Conservation (phyloP, 2,888 invertebrate genomes). For the Drosophila nigricruria region DNA sequence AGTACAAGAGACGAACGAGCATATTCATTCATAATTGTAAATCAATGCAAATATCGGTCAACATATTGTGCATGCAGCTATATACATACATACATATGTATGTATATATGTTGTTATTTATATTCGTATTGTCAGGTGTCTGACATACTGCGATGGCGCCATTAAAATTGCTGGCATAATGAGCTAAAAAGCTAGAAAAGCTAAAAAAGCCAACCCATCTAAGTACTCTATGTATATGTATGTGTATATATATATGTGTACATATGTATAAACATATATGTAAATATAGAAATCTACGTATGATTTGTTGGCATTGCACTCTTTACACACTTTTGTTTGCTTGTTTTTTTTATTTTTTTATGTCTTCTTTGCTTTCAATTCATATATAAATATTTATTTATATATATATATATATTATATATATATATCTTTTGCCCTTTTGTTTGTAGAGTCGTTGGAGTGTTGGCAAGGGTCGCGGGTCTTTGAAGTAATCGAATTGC, state of each 20-base stretch:
- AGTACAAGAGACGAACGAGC: neutral
- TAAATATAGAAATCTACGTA: constrained; percentile 11
- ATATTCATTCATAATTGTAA: constrained; percentile 40
- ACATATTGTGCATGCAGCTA: constrained; percentile 11
- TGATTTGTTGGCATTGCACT: constrained; percentile 36
- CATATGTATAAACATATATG: neutral
- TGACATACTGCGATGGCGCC: constrained; percentile 38
- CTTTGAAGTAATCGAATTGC: constrained; percentile 12
- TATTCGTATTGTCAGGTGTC: constrained; percentile 36
- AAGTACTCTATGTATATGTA: constrained; percentile 7
- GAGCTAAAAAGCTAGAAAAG: constrained; percentile 45
- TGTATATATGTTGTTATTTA: neutral
- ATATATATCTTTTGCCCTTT: neutral
- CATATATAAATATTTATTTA: neutral
- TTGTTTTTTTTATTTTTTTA: neutral
- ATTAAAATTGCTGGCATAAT: constrained; percentile 53
- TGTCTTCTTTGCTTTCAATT: constrained; percentile 8
- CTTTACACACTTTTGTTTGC: constrained; percentile 29
- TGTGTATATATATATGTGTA: neutral
- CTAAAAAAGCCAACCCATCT: constrained; percentile 9
- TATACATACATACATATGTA: no score
- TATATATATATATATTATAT: neutral
- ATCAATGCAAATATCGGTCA: constrained; percentile 59
- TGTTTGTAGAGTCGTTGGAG: neutral
- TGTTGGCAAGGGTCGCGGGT: neutral